Conservation (phyloP, 2,888 invertebrate species). For the Agriopis marginaria region DNA sequence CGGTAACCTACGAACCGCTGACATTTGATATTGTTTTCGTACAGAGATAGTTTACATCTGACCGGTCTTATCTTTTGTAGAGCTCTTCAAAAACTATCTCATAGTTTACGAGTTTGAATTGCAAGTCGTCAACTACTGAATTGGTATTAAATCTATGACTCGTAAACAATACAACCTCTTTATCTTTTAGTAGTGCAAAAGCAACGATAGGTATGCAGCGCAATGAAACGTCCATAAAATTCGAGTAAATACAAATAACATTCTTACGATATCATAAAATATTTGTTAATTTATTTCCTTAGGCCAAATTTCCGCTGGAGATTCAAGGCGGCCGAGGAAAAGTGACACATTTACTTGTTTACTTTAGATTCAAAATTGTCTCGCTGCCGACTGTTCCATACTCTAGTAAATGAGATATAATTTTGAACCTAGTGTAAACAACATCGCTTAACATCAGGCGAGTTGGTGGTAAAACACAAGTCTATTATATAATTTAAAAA, state of each 20-base stretch:
- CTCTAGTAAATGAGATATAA: no score
- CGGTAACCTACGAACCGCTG: slow-evolving; percentile 20
- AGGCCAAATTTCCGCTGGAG: not conserved
- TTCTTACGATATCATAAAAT: not conserved
- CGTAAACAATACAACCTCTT: slow-evolving; percentile 49
- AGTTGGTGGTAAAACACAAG: no score
- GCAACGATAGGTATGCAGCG: not conserved
- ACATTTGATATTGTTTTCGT: slow-evolving; percentile 44
- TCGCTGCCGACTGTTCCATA: no score
- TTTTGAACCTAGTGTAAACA: no score
- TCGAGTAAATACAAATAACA: not conserved
- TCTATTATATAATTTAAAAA: no score
- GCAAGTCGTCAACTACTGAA: slow-evolving; percentile 55
- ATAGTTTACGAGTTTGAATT: slow-evolving; percentile 60
- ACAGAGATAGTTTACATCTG: slow-evolving; percentile 31
- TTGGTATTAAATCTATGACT: slow-evolving; percentile 60
- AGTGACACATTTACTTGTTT: no score
- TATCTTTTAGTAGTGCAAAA: slow-evolving; percentile 8
- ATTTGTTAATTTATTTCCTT: not conserved
- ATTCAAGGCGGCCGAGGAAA: not conserved
- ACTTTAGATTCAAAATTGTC: no score
- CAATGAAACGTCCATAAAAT: not conserved
- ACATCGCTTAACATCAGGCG: no score
- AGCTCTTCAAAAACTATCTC: slow-evolving; percentile 51
- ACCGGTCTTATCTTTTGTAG: slow-evolving; percentile 51